Evolutionary conservation across 1,140 invertebrate species (phyloP).

Genomic region (Pectinophora gossypiella): DNA sequence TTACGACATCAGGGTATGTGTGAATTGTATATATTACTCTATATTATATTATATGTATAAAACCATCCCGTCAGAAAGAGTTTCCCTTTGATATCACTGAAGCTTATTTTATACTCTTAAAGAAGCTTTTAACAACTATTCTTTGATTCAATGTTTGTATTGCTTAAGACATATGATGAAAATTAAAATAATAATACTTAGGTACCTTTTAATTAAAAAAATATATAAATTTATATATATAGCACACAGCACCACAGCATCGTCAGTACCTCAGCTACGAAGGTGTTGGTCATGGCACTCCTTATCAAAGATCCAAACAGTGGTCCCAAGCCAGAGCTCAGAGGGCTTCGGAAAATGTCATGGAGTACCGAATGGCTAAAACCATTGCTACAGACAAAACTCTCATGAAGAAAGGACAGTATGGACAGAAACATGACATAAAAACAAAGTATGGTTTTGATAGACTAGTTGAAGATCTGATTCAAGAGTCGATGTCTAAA

Average conservation of each 20-base stretch:
- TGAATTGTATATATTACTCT: too few relatives aligned
- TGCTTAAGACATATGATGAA: too few relatives aligned
- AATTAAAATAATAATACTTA: too few relatives aligned
- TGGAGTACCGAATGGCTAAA: constrained; percentile 84
- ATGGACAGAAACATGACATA: constrained; percentile 79
- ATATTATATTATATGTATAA: too few relatives aligned
- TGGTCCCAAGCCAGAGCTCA: constrained; percentile 82
- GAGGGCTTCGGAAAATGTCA: constrained; percentile 84
- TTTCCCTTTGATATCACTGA: too few relatives aligned
- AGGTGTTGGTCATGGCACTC: constrained; percentile 85
- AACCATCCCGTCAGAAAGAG: too few relatives aligned
- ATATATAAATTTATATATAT: too few relatives aligned
- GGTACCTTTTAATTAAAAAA: too few relatives aligned
- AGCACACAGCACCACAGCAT: constrained; percentile 92
- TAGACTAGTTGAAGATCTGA: constrained; percentile 91
- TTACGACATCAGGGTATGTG: constrained; percentile 69
- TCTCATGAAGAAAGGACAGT: constrained; percentile 80
- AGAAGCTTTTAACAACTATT: too few relatives aligned
- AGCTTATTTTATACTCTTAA: too few relatives aligned
- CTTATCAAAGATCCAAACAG: constrained; percentile 85
- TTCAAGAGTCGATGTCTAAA: constrained; percentile 91
- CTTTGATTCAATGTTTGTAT: too few relatives aligned
- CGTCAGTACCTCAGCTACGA: constrained; percentile 89
- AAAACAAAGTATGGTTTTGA: constrained; percentile 92
- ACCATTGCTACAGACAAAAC: constrained; percentile 80